Evolutionary conservation across 2,888 invertebrate species (phyloP).

Genomic region (Melinaea menophilus): DNA sequence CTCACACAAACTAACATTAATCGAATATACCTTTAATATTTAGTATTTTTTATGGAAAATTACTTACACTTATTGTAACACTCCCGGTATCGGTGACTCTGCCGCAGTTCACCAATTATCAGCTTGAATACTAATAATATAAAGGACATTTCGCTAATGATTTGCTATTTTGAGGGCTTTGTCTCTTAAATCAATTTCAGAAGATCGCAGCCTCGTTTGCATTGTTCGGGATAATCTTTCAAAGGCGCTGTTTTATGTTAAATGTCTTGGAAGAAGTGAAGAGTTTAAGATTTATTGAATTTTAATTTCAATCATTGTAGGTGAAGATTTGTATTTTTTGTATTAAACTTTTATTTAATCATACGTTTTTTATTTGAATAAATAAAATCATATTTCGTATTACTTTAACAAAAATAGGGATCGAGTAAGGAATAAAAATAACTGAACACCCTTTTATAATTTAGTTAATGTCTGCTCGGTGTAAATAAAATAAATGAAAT

Average conservation of each 20-base stretch:
- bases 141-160: slow-evolving; percentile 1
- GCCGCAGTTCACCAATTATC: not conserved
- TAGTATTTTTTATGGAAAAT: no score
- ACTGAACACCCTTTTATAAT: no score
- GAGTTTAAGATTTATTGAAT: not conserved
- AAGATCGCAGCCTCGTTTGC: not conserved
- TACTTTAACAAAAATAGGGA: no score
- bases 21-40: no score
- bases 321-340: not conserved
- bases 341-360: not conserved
- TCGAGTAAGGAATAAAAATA: no score
- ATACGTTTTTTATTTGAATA: no score
- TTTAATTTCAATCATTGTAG: not conserved
- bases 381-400: no score
- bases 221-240: slow-evolving; percentile 4
- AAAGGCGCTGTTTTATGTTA: slow-evolving; percentile 2
- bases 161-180: slow-evolving; percentile 1
- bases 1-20: no score
- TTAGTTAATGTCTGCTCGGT: no score
- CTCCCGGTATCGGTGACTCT: no score
- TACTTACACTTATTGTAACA: no score
- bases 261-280: not conserved
- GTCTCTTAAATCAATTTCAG: not conserved
- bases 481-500: no score
- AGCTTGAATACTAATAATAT: not conserved